These are phyloP conservation scores for Oreamnos americanus DNA, from an alignment of 2,113 vertebrate genomes.

Conservation along the genomic window DNA sequence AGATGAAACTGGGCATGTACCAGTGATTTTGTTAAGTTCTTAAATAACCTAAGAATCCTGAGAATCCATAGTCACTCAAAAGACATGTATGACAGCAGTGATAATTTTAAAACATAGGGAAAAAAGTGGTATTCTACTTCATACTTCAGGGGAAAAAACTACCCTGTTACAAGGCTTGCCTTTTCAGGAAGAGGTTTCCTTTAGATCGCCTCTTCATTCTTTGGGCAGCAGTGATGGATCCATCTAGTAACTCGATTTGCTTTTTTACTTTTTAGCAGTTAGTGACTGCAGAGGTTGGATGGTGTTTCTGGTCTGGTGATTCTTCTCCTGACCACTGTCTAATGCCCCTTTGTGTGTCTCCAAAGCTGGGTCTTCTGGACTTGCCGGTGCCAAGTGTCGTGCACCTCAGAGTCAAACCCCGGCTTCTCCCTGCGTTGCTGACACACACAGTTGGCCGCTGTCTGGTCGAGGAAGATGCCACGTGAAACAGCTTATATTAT, in stretches of 20 bases:
- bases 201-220: neutral
- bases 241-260: neutral
- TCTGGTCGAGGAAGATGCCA: neutral
- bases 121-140: neutral
- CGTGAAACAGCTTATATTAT: neutral
- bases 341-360: neutral
- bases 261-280: neutral
- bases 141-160: neutral
- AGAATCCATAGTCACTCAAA: neutral
- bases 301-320: neutral
- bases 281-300: neutral
- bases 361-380: neutral
- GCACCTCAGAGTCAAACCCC: no score
- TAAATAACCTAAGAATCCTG: neutral
- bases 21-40: neutral
- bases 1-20: neutral
- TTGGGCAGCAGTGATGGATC: neutral
- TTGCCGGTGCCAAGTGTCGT: neutral
- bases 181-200: neutral
- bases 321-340: neutral
- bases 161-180: neutral
- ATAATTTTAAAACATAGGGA: neutral
- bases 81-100: neutral
- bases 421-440: neutral
- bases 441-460: neutral